Evolutionary conservation across 1,140 invertebrate species (phyloP).

Genomic region (Neodiprion virginianus): DNA sequence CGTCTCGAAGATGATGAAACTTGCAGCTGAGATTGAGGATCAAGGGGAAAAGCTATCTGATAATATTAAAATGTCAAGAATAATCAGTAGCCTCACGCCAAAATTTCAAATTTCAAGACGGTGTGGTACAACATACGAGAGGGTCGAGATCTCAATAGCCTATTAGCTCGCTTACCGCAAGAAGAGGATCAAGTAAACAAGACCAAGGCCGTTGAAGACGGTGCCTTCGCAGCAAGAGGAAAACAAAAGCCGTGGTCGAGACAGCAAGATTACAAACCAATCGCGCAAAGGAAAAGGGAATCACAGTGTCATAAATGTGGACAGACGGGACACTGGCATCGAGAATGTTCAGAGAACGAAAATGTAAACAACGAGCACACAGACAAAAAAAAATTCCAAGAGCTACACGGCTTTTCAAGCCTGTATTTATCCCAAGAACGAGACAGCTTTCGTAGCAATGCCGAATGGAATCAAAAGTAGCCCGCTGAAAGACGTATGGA

Average conservation of each 20-base stretch:
- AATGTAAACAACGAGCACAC: not conserved
- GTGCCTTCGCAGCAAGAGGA: constrained; percentile 17
- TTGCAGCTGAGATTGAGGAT: constrained; percentile 29
- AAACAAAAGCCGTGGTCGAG: constrained; percentile 16
- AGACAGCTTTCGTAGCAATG: constrained; percentile 11
- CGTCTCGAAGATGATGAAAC: constrained; percentile 24
- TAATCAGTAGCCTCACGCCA: constrained; percentile 24
- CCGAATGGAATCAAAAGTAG: not conserved
- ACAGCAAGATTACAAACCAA: constrained; percentile 14
- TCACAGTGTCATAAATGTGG: constrained; percentile 15
- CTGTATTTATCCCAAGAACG: constrained; percentile 14
- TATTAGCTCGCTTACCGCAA: constrained; percentile 12
- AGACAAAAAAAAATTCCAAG: too few relatives aligned
- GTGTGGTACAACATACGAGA: constrained; percentile 32
- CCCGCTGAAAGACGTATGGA: not conserved
- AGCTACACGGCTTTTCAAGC: constrained; percentile 1
- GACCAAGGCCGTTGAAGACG: constrained; percentile 10
- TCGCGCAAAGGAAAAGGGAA: constrained; percentile 19
- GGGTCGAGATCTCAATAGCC: constrained; percentile 21
- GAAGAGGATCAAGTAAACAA: constrained; percentile 23
- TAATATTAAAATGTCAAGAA: constrained; percentile 28
- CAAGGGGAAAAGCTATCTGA: constrained; percentile 27
- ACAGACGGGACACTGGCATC: constrained; percentile 3
- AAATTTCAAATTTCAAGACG: constrained; percentile 28
- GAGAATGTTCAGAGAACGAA: not conserved